Evolutionary conservation across 2,797 vertebrate genomes (phyloP), one percentile per base, ranked within the genome.

Genomic region (Poecilia wingei): DNA sequence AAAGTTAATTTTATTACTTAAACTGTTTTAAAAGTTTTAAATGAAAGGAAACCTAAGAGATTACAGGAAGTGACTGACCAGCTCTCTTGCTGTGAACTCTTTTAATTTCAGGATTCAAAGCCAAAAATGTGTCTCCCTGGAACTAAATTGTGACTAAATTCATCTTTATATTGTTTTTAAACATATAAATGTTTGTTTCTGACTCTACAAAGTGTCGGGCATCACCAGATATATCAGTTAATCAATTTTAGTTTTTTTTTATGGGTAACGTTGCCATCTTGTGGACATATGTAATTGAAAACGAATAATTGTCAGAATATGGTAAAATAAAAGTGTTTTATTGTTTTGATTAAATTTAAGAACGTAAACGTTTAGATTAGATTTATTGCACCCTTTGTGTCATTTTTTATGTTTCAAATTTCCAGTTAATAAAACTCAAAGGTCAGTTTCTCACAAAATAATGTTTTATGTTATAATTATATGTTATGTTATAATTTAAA

Each of bases 251-350:
- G 10, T 71, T 71, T 22, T 18, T 22, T 18, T 70, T 9, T 45
- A 64, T 80, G 76, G 81, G 14, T 47, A 76, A 86, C 74, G 87
- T 74, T 85, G 91, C 90, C 91, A 81, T 79, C 94, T 2, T 77
- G 85, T 92, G 92, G 90, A 69, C 13, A 64, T 9, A 16, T 57
- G 41, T 46, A 33, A 43, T 55, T 45, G 31, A 45, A 4, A 68
- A 20, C 9, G 9, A 68, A 25, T 20, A 41, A 13, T 68, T 8
- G 10, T 39, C 36, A 41, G 64, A 64, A 66, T 66, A 39, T 4
- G 1, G 10, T 41, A 22, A 18, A 41, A 25, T 3, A 28, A 41
- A 25, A 64, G 31, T 64, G 59, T 25, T 41, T 12, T 2, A 25
- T 25, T 13, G 22, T 5, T 5, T 18, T 68, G 4, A 25, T 66